A percentile compares a stretch with the other conserved stretches of the same genome.
phyloP scores from a whole-genome alignment of 2,888 invertebrate genomes.

The Volucella zonaria region DNA sequence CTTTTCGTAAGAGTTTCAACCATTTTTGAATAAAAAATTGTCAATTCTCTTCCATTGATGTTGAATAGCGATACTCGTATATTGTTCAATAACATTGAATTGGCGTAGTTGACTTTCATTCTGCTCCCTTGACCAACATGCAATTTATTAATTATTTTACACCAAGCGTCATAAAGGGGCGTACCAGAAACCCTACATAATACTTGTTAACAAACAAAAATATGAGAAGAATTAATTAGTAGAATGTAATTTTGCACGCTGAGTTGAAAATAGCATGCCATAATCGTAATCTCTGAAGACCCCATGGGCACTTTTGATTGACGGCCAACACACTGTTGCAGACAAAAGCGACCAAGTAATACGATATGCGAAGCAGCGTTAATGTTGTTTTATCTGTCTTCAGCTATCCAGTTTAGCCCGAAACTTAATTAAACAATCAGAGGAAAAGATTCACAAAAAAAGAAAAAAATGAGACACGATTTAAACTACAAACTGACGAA shows the following conservation, averaged over 20 bases:
- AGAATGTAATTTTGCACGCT: conserved; percentile 43
- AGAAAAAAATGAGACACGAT: conserved; percentile 23
- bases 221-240: conserved; percentile 35
- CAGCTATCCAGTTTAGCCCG: conserved; percentile 42
- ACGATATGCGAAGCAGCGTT: conserved; percentile 25
- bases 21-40: no score
- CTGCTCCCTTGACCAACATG: no score
- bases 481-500: conserved; percentile 12
- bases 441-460: conserved; percentile 35
- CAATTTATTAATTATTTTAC: no score
- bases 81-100: no score
- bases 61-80: no score
- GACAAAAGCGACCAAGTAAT: conserved; percentile 22
- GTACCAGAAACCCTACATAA: neutral
- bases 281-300: conserved; percentile 23
- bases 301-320: conserved; percentile 44
- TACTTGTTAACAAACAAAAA: conserved; percentile 2
- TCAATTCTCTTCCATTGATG: no score
- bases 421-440: conserved; percentile 64
- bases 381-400: conserved; percentile 45
- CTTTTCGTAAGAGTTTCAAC: no score
- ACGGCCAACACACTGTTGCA: conserved; percentile 17
- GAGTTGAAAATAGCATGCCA: conserved; percentile 30
- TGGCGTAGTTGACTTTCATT: no score
- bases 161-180: no score